phyloP scores from a whole-genome alignment of 2,797 vertebrate genomes.

The Tolypeutes matacus region DNA sequence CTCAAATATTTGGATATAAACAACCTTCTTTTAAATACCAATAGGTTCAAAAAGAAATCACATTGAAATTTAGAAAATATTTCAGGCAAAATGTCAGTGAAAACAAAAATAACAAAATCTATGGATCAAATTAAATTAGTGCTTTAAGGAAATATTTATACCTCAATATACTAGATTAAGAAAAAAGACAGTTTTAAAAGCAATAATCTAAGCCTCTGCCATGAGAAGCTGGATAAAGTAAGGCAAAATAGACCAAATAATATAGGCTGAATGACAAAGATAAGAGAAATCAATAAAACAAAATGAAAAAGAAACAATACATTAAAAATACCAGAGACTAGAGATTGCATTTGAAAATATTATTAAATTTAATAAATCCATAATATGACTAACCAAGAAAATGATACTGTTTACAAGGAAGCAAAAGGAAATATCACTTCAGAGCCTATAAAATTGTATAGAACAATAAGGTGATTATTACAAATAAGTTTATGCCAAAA shows the following conservation, averaged over 20 bases:
- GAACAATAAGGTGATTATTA: too few species aligned
- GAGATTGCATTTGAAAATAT: too few species aligned
- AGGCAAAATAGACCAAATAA: neutral
- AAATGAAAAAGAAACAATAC: too few species aligned
- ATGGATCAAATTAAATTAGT: neutral
- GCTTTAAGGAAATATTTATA: neutral
- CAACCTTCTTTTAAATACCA: neutral
- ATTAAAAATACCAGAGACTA: too few species aligned
- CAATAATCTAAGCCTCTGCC: neutral
- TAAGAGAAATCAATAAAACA: too few species aligned
- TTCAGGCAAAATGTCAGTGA: neutral
- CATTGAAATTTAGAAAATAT: neutral
- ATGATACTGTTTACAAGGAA: too few species aligned
- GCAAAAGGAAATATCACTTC: too few species aligned
- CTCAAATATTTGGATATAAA: neutral
- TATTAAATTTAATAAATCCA: too few species aligned
- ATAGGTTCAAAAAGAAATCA: neutral
- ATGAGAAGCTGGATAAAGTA: neutral
- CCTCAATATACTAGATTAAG: neutral
- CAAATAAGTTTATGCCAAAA: too few species aligned
- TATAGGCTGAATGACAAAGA: too few species aligned
- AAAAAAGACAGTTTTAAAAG: neutral
- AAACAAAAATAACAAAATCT: neutral
- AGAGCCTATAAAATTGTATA: too few species aligned
- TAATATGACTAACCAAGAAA: too few species aligned